Base-by-base conservation (phyloP, 2,113 vertebrate species). In the Chionis minor region DNA sequence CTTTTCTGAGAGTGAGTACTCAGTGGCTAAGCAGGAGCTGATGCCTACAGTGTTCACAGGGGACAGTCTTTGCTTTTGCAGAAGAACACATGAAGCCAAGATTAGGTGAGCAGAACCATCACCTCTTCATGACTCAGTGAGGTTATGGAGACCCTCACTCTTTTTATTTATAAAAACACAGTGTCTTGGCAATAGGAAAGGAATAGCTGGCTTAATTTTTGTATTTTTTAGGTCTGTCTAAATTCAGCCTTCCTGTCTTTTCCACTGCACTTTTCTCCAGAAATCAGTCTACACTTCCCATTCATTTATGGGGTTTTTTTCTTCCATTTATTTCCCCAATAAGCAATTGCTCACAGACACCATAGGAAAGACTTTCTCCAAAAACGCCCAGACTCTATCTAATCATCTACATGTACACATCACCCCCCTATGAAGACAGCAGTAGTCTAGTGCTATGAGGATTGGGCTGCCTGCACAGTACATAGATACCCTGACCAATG, bases 171-270 rank as follows among this genome's bases (percentile, higher is more conserved):
- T 77, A 87, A 73, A 88, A 77, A 44, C 30, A 83, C 20, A 40
- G 51, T 49, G 38, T 77, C 93, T 92, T 75, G 70, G 84, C 74
- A 92, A 55, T 51, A 77, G 62, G 22, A 87, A 94, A 89, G 55
- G 47, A 81, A 52, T 38, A 87, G 15, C 33, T 97, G 70, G 74
- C 81, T 87, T 82, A 5, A 40, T 33, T 92, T 92, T 92, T 75
- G 4, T 61, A 73, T 79, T 91, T 95, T 87, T 30, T 75, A 73
- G 18, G 66, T 85, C 58, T 92, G 65, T 26, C 73, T 81, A 85
- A 94, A 96, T 72, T 83, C 83, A 90, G 62, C 26, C 49, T 82
- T 91, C 65, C 66, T 92, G 67, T 45, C 77, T 79, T 95, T 94
- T 95, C 89, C 87, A 77, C 74, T 54, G 16, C 24, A 62, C 51